A percentile compares a stretch with the other conserved stretches of the same genome.
Evolutionary conservation across 2,113 vertebrate genomes (phyloP).

Genomic region (Dendrocopos noguchii): DNA sequence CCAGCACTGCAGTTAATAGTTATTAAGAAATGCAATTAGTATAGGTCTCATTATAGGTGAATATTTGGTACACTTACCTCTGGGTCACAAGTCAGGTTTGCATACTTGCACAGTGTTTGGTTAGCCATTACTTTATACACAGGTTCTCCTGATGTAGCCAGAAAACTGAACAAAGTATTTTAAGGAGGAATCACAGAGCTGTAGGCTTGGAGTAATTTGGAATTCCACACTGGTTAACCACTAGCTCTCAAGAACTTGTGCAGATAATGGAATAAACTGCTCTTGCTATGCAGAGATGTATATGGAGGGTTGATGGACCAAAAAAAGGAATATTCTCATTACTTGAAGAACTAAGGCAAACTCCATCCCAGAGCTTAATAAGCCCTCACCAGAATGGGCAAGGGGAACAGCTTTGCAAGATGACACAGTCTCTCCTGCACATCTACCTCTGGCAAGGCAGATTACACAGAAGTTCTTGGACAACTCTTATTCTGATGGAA

Average conservation of each 20-base stretch:
- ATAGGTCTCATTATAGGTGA: background rate
- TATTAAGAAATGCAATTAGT: background rate
- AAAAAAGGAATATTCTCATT: background rate
- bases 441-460: background rate
- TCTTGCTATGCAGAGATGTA: background rate
- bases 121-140: slow-evolving; percentile 89
- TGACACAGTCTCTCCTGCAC: background rate
- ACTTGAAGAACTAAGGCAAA: background rate
- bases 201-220: background rate
- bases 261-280: background rate
- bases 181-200: slow-evolving; percentile 70
- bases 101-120: slow-evolving; percentile 84
- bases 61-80: slow-evolving; percentile 76
- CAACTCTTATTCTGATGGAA: background rate
- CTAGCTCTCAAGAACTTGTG: background rate
- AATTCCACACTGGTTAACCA: background rate
- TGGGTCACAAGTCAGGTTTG: slow-evolving; percentile 87
- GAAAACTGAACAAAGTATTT: slow-evolving; percentile 79
- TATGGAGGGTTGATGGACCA: background rate
- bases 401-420: background rate
- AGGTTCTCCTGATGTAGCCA: slow-evolving; percentile 91
- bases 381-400: background rate
- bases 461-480: background rate
- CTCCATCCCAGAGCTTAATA: background rate
- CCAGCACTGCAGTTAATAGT: background rate